Percentiles rank a stretch among this genome's conserved stretches.
These are phyloP conservation scores for Ophiodon elongatus DNA, from an alignment of 2,113 vertebrate genomes.

Conservation along the genomic window DNA sequence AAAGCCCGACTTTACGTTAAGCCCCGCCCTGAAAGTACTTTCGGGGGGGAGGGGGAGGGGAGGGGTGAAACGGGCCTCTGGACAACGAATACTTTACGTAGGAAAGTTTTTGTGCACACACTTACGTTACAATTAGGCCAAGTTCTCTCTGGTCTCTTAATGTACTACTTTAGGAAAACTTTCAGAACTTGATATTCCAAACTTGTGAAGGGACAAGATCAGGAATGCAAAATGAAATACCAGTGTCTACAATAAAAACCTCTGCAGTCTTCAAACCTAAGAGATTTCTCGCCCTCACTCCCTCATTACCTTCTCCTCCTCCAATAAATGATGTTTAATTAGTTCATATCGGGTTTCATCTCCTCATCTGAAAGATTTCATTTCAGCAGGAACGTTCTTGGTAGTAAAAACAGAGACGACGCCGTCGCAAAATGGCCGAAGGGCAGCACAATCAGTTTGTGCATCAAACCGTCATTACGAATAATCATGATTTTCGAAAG, in stretches of 20 bases:
- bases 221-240: slow-evolving; percentile 5
- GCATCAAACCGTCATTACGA: slow-evolving; percentile 61
- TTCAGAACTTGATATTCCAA: not conserved
- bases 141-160: too few species aligned
- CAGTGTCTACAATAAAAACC: not conserved
- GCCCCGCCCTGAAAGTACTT: too few species aligned
- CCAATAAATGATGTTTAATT: slow-evolving; percentile 69
- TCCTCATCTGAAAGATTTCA: slow-evolving; percentile 56
- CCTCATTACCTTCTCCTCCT: slow-evolving; percentile 19
- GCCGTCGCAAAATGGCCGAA: slow-evolving; percentile 36
- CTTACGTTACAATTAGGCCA: not conserved
- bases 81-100: too few species aligned
- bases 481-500: slow-evolving; percentile 49
- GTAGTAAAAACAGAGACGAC: slow-evolving; percentile 14
- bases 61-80: too few species aligned
- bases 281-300: slow-evolving; percentile 20
- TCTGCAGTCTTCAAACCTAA: slow-evolving; percentile 12
- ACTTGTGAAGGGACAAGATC: not conserved
- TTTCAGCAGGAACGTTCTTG: slow-evolving; percentile 10
- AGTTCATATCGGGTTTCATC: slow-evolving; percentile 52
- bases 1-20: too few species aligned
- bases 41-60: too few species aligned
- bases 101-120: not conserved
- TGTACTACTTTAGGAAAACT: not conserved
- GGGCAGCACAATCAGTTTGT: slow-evolving; percentile 61